These are phyloP conservation scores for Parnassius glacialis DNA, from an alignment of 2,888 invertebrate genomes.

Conservation along the genomic window DNA sequence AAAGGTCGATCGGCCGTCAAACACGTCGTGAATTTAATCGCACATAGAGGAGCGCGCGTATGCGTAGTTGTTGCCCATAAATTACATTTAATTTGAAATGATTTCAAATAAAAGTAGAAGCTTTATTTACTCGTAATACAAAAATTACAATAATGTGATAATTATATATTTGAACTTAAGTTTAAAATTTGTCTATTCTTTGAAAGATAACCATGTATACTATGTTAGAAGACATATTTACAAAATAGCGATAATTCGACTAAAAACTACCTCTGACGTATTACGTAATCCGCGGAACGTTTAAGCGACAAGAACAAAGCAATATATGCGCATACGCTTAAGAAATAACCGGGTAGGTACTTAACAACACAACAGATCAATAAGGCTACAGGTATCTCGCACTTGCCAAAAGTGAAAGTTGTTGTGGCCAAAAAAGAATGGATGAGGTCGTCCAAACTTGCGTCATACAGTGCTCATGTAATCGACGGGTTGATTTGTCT, in stretches of 20 bases:
- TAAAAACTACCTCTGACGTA: not conserved
- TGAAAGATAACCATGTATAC: no score
- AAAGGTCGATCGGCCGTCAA: no score
- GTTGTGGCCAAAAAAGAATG: constrained; percentile 51
- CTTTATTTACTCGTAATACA: no score
- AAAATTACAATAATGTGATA: no score
- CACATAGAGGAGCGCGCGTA: no score
- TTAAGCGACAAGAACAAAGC: constrained; percentile 17
- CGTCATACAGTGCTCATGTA: constrained; percentile 37
- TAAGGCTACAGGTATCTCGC: constrained; percentile 32
- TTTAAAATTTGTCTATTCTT: no score
- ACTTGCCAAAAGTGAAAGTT: constrained; percentile 60
- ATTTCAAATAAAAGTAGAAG: no score
- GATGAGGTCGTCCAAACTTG: constrained; percentile 50
- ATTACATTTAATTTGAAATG: no score
- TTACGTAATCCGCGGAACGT: constrained; percentile 11
- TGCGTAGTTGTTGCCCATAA: no score
- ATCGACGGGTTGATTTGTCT: constrained; percentile 9
- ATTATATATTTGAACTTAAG: no score
- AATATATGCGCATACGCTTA: constrained; percentile 21
- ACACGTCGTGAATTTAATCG: no score
- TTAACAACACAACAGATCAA: constrained; percentile 30
- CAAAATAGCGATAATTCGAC: not conserved
- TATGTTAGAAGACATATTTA: not conserved
- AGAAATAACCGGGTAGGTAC: constrained; percentile 19